These are phyloP conservation scores for Choreutis nemorana DNA, from an alignment of 2,888 invertebrate genomes.

Conservation along the genomic window DNA sequence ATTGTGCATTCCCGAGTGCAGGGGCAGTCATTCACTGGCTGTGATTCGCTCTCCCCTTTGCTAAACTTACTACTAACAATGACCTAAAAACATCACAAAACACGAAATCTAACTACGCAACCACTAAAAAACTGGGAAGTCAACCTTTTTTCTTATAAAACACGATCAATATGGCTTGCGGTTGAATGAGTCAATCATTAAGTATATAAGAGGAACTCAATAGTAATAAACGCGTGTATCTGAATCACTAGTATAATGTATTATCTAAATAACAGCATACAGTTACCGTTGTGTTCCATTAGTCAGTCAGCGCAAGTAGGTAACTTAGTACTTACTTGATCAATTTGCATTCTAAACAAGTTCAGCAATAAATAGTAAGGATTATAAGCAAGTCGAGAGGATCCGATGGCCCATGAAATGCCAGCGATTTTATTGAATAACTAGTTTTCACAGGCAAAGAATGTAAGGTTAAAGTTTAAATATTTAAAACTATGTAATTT, in stretches of 20 bases:
- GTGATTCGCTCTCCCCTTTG: slow-evolving; percentile 50
- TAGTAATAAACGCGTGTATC: too few species aligned
- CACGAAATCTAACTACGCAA: not conserved
- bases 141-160: slow-evolving; percentile 3
- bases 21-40: slow-evolving; percentile 30
- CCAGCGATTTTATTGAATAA: too few species aligned
- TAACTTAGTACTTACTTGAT: slow-evolving; percentile 9
- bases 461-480: too few species aligned
- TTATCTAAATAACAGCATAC: slow-evolving; percentile 13
- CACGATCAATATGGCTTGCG: slow-evolving; percentile 20
- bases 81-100: slow-evolving; percentile 2
- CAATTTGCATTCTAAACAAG: slow-evolving; percentile 2
- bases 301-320: slow-evolving; percentile 13
- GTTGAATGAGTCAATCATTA: too few species aligned
- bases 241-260: slow-evolving; percentile 24
- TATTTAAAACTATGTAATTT: too few species aligned
- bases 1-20: slow-evolving; percentile 37
- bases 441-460: too few species aligned
- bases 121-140: not conserved
- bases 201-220: too few species aligned
- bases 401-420: too few species aligned
- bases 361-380: not conserved
- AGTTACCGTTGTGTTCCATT: slow-evolving; percentile 11
- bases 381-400: too few species aligned
- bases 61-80: slow-evolving; percentile 2